A percentile compares a stretch with the other conserved stretches of the same genome.
Evolutionary conservation across 2,888 invertebrate species (phyloP).

Genomic region (Calliscelio sp.): DNA sequence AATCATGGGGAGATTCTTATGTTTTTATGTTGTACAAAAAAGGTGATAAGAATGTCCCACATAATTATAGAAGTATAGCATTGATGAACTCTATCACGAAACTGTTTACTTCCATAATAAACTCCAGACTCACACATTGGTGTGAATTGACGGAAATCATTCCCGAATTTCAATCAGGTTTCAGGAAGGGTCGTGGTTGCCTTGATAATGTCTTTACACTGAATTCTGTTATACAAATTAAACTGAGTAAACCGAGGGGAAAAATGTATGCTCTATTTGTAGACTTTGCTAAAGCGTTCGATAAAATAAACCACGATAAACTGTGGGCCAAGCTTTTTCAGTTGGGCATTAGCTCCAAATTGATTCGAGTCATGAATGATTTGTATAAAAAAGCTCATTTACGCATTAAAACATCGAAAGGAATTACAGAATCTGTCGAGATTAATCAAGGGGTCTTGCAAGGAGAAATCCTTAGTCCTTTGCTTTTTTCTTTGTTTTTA

Average conservation of each 20-base stretch:
- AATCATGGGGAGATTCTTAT: constrained; percentile 2
- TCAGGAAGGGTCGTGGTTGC: constrained; percentile 12
- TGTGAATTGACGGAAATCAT: background rate
- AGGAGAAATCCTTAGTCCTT: constrained; percentile 10
- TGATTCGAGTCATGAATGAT: background rate
- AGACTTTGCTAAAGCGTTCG: constrained; percentile 24
- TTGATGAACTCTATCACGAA: constrained; percentile 13
- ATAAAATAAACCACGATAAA: constrained; percentile 12
- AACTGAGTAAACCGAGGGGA: background rate
- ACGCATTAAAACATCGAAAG: background rate
- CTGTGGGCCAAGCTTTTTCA: background rate
- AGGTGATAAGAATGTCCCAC: background rate
- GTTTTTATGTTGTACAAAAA: constrained; percentile 26
- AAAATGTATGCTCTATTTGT: constrained; percentile 22
- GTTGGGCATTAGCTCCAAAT: constrained; percentile 16
- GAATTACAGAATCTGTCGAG: background rate
- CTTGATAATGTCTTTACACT: constrained; percentile 22
- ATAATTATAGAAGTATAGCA: constrained; percentile 16
- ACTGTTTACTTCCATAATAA: constrained; percentile 11
- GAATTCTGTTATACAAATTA: constrained; percentile 16
- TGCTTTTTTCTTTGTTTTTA: constrained; percentile 21
- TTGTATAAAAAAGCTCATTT: background rate
- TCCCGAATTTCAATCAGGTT: constrained; percentile 35
- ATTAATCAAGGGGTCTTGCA: constrained; percentile 18
- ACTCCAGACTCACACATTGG: background rate